phyloP scores from a whole-genome alignment of 2,797 vertebrate species.

The Liparis tanakae region DNA sequence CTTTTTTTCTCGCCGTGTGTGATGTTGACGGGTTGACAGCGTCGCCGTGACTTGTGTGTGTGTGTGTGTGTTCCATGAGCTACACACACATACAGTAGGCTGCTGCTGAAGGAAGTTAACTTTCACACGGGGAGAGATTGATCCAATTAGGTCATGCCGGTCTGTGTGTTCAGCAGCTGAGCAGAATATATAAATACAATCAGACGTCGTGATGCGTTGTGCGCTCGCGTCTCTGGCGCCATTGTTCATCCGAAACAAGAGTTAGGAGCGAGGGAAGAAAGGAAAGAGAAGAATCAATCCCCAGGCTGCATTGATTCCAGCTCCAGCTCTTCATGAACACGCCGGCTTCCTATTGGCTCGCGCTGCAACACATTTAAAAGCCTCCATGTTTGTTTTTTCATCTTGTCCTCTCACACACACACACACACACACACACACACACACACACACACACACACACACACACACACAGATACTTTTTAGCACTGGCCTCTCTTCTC shows the following conservation, averaged over 20 bases:
- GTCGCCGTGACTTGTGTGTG: not conserved
- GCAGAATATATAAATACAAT: not conserved
- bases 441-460: not conserved
- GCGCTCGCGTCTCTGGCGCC: not conserved
- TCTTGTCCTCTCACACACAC: slow-evolving; percentile 6
- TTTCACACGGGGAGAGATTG: not conserved
- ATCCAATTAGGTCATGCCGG: slow-evolving; percentile 4
- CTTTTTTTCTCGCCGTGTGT: not conserved
- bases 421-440: not conserved
- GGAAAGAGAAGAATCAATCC: slow-evolving; percentile 16
- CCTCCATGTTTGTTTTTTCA: slow-evolving; percentile 32
- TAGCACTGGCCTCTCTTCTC: slow-evolving; percentile 18
- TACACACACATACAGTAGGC: not conserved
- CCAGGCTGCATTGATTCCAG: slow-evolving; percentile 37
- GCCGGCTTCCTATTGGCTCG: slow-evolving; percentile 29
- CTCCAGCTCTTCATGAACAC: slow-evolving; percentile 33
- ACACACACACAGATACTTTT: slow-evolving; percentile 1
- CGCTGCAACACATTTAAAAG: slow-evolving; percentile 36
- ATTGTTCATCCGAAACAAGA: slow-evolving; percentile 14
- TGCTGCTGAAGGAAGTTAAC: not conserved
- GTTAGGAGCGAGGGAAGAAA: not conserved
- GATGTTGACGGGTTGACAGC: slow-evolving; percentile 3
- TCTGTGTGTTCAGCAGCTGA: not conserved
- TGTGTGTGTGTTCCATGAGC: not conserved
- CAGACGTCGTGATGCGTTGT: not conserved